Evolutionary conservation across 2,888 invertebrate species (phyloP).

Genomic region (Cheilosia urbana): DNA sequence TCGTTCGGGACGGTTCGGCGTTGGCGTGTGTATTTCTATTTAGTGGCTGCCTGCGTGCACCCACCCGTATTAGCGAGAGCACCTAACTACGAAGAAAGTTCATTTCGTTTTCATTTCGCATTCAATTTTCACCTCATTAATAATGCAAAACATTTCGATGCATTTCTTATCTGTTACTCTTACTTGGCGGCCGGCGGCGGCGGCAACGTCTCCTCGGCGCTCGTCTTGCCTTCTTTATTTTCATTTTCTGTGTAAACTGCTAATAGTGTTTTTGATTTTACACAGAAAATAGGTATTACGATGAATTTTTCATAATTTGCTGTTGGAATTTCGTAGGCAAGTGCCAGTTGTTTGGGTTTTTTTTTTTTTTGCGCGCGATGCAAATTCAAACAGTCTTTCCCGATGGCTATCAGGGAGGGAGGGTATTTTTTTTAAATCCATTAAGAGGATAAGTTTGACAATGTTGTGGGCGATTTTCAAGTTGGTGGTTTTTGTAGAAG

Average conservation of each 20-base stretch:
- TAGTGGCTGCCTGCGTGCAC: slow-evolving; percentile 23
- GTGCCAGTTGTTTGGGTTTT: not conserved
- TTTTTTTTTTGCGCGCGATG: not conserved
- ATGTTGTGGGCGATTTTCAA: too few relatives aligned
- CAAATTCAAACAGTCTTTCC: not conserved
- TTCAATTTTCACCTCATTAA: slow-evolving; percentile 70
- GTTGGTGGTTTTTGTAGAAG: too few relatives aligned
- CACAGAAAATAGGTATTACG: slow-evolving; percentile 34
- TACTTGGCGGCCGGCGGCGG: slow-evolving; percentile 13
- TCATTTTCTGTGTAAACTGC: slow-evolving; percentile 36
- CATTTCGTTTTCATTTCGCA: slow-evolving; percentile 71
- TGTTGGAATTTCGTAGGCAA: not conserved
- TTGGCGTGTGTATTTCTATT: slow-evolving; percentile 4
- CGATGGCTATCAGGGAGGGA: not conserved
- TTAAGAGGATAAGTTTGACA: too few relatives aligned
- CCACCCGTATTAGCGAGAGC: slow-evolving; percentile 17
- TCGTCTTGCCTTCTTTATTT: slow-evolving; percentile 23
- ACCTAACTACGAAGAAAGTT: slow-evolving; percentile 50
- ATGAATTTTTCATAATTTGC: slow-evolving; percentile 46
- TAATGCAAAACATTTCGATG: slow-evolving; percentile 66
- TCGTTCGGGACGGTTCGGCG: not conserved
- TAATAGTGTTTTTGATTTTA: slow-evolving; percentile 54
- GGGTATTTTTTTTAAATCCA: too few relatives aligned
- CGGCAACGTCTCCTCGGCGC: not conserved
- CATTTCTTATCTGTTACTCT: slow-evolving; percentile 58